Base-by-base conservation (phyloP, 1,140 invertebrate species). In the Saxidomus purpurata region DNA sequence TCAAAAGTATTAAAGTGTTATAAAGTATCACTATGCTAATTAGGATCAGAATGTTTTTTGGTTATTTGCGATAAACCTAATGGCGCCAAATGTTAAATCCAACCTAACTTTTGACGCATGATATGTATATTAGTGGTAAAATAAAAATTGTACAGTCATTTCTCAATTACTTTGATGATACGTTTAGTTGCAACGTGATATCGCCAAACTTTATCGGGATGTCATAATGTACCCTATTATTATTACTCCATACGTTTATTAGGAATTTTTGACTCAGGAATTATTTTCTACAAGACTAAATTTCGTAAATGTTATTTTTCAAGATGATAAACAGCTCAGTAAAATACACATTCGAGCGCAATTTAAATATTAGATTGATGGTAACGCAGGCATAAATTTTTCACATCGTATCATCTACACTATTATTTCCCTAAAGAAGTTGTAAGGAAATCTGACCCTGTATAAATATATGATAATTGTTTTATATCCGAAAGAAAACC, bases 151-250 rank as follows among this genome's bases (percentile, higher is more conserved):
- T 49, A 76, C 8, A 25, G 71, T 76, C 71, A 76, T 76, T 76
- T 76, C 71, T 76, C 71, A 47, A 76, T 76, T 76, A 76, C 71
- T 31, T 31, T 49, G 67, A 71, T 71, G 67, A 71, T 36, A 71
- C 34, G 34, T 38, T 36, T 71, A 71, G 34, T 3, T 38, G 67
- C 17, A 71, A 71, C 38, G 15, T 38, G 34, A 71, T 38, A 36
- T 38, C 67, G n/a, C 63, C 25, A 38, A 28, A 67, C 6, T 31
- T 67, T 67, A n/a, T 67, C 4, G 13, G 34, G 36, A 15, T 71
- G 67, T 71, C 67, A 71, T 71, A 71, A 71, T 22, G 34, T 38
- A 71, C 67, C 34, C 31, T 71, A 38, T 71, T 71, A 71, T 71
- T 38, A 71, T 15, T 71, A 34, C 34, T 38, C 17, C 25, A 40